Base-by-base conservation (phyloP, 2,113 vertebrate species). In the Ictalurus furcatus region DNA sequence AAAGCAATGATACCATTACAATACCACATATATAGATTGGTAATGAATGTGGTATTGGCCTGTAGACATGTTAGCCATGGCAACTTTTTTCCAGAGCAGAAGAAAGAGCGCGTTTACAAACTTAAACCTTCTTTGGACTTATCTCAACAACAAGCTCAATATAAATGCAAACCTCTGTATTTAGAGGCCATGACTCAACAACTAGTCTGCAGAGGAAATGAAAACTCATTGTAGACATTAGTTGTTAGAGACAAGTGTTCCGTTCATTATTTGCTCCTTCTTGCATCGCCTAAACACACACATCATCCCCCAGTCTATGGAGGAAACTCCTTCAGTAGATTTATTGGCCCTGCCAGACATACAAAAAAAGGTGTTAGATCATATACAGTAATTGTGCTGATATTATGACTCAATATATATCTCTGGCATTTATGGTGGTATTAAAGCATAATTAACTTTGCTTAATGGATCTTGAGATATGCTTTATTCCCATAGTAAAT, bases 401-500 rank as follows among this genome's bases (percentile, higher is more conserved):
- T 90, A 83, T 89, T 83, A 90, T 34, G 84, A 84, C 86, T 91
- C 40, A 48, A 56, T 58, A 78, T 88, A 84, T 83, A 80, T 74
- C 85, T 28, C 11, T 80, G 84, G 19, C 88, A 84, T 88, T 91
- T 86, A 88, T 69, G 86, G 28, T 69, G 69, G 65, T 86, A 91
- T 88, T 88, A 91, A 91, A 86, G 44, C 14, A 76, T 86, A 89
- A 89, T 88, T 86, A 89, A 89, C 48, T 78, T 88, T 91, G 76
- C 74, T 74, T 58, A 86, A 83, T 85, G 78, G 76, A 69, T 89
- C 85, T 76, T 56, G 69, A 85, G 84, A 63, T 74, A 34, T 59
- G 84, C 44, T 89, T 89, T 88, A 88, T 88, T 59, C 86, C 78
- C 78, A 65, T 78, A 76, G 74, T 89, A 85, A 87, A 89, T 85